A percentile compares a stretch with the other conserved stretches of the same genome.
These are phyloP conservation scores for Helarctos malayanus DNA, from an alignment of 2,797 vertebrate genomes.

Conservation along the genomic window DNA sequence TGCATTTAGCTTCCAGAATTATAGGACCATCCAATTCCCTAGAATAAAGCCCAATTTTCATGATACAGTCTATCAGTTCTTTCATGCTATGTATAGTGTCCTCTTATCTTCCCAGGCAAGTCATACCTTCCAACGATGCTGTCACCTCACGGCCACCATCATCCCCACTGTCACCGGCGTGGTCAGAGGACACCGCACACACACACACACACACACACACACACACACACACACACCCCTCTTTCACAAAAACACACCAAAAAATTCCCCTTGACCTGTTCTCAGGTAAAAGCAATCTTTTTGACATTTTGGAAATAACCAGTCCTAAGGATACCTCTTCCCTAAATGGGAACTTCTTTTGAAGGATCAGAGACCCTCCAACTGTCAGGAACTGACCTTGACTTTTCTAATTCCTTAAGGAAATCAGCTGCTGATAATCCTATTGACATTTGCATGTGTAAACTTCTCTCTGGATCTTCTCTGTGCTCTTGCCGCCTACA, in stretches of 20 bases:
- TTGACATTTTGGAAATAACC: neutral
- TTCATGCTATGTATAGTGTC: neutral
- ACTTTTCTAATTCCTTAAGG: slow-evolving; percentile 7
- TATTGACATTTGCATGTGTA: neutral
- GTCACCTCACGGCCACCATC: accelerated
- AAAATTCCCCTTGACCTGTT: neutral
- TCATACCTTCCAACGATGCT: neutral
- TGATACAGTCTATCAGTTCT: neutral
- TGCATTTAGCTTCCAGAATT: neutral
- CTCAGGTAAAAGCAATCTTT: neutral
- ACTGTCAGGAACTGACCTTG: neutral
- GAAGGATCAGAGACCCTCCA: neutral
- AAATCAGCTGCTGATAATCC: neutral
- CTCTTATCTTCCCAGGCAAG: neutral
- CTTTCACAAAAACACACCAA: neutral
- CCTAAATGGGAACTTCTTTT: neutral
- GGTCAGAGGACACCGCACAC: neutral
- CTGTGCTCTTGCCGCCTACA: neutral
- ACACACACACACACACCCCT: neutral
- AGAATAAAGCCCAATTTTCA: neutral
- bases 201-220: neutral
- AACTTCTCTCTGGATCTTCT: neutral
- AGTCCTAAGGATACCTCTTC: neutral
- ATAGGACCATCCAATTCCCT: neutral
- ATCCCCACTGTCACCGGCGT: neutral